Evolutionary conservation across 2,113 vertebrate species (phyloP).

Genomic region (Suncus etruscus): DNA sequence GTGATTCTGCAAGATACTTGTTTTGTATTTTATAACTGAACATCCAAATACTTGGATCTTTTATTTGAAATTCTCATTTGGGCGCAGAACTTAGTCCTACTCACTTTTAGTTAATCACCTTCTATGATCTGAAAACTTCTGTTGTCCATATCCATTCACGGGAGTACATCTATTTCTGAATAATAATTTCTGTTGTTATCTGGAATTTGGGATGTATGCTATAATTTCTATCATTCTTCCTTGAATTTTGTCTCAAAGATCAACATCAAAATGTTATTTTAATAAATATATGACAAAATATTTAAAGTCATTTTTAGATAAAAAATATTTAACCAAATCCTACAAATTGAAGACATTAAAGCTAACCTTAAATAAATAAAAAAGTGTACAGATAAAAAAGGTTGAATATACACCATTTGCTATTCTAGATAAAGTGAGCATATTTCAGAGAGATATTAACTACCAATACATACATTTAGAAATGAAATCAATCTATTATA

Average conservation of each 20-base stretch:
- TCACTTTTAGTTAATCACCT: neutral
- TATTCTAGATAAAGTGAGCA: neutral
- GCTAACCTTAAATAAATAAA: neutral
- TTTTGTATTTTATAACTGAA: neutral
- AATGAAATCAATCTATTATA: neutral
- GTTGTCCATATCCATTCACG: neutral
- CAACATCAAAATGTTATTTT: neutral
- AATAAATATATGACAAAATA: conserved; percentile 5
- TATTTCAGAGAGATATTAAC: conserved; percentile 17
- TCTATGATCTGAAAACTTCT: conserved; percentile 21
- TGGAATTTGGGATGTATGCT: neutral
- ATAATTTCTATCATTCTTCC: neutral
- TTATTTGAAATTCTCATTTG: neutral
- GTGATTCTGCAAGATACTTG: neutral
- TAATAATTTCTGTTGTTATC: neutral
- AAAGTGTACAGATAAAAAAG: neutral
- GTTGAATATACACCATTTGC: neutral
- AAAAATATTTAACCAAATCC: neutral
- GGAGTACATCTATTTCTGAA: neutral
- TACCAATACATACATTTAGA: neutral
- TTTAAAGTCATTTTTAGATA: conserved; percentile 3
- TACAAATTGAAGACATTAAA: neutral
- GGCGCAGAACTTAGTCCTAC: neutral
- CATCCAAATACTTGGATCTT: neutral
- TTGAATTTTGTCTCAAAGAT: neutral